phyloP scores from a whole-genome alignment of 1,140 invertebrate genomes.

The Neodiprion lecontei region DNA sequence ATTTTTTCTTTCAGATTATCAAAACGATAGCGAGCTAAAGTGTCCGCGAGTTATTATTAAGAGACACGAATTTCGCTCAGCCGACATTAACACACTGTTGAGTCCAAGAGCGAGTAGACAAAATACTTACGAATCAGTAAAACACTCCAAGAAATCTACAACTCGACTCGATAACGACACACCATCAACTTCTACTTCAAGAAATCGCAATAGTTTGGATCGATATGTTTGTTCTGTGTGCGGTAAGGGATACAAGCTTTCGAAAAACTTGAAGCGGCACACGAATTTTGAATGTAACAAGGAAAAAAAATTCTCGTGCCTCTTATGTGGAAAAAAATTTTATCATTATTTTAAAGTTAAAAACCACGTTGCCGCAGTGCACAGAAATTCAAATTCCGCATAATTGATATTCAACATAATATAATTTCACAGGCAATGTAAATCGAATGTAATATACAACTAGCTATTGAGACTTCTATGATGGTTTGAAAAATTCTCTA shows the following conservation, averaged over 20 bases:
- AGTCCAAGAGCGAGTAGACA: neutral
- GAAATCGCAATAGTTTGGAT: neutral
- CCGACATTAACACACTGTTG: neutral
- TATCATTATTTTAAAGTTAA: conserved; percentile 42
- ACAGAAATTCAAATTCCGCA: neutral
- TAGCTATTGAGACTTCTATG: no score
- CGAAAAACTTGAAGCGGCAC: conserved; percentile 37
- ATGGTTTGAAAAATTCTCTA: no score
- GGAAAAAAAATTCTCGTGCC: conserved; percentile 50
- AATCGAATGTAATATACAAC: no score
- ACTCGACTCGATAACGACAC: neutral
- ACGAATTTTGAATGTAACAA: conserved; percentile 46
- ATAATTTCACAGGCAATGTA: no score
- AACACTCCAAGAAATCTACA: neutral
- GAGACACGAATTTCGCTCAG: neutral
- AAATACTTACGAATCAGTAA: neutral
- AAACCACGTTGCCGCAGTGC: conserved; percentile 20
- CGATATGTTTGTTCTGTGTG: conserved; percentile 33
- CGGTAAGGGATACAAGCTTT: conserved; percentile 37
- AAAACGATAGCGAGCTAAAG: neutral
- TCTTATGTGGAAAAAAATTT: conserved; percentile 45
- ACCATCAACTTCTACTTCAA: neutral
- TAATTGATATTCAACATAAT: no score
- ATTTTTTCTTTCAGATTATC: conserved; percentile 3
- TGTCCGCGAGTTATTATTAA: neutral